These are phyloP conservation scores for Malurus alboscapulatus DNA, from an alignment of 2,113 vertebrate genomes.

Conservation along the genomic window DNA sequence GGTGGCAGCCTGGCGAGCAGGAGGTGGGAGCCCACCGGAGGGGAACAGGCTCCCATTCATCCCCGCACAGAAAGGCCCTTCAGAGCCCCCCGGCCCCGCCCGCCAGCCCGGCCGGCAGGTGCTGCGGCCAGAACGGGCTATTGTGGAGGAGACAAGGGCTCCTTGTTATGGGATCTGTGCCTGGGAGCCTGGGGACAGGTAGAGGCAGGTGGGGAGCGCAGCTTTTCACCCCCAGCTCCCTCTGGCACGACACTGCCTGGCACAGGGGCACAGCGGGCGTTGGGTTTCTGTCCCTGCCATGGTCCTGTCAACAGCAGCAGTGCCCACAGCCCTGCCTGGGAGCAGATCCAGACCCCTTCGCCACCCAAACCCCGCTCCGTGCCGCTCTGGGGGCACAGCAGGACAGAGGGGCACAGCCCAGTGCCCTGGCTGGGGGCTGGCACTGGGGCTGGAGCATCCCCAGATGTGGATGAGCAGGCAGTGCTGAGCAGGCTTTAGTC, in stretches of 20 bases:
- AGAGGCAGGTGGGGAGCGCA: constrained; percentile 31
- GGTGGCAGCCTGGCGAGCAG: neutral
- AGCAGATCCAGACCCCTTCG: rapidly evolving
- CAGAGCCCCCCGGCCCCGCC: neutral
- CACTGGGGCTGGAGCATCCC: neutral
- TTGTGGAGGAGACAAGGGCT: constrained; percentile 52
- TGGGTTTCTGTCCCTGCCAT: neutral
- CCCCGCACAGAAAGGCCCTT: constrained; percentile 22
- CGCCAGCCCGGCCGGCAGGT: constrained; percentile 1
- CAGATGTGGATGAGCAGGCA: rapidly evolving
- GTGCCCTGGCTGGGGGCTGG: rapidly evolving
- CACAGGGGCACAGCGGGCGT: rapidly evolving
- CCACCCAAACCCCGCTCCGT: rapidly evolving
- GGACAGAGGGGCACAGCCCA: neutral
- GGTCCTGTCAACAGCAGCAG: neutral
- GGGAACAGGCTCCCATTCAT: constrained; percentile 59
- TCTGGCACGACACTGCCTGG: rapidly evolving
- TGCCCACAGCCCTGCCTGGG: neutral
- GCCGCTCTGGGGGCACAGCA: rapidly evolving
- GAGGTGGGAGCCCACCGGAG: constrained; percentile 34
- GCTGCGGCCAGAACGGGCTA: neutral
- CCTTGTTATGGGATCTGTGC: neutral
- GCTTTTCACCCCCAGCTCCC: neutral
- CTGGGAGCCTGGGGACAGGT: constrained; percentile 13
- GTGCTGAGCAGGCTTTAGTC: neutral